phyloP scores from a whole-genome alignment of 2,888 invertebrate genomes.

The Eupithecia centaureata region DNA sequence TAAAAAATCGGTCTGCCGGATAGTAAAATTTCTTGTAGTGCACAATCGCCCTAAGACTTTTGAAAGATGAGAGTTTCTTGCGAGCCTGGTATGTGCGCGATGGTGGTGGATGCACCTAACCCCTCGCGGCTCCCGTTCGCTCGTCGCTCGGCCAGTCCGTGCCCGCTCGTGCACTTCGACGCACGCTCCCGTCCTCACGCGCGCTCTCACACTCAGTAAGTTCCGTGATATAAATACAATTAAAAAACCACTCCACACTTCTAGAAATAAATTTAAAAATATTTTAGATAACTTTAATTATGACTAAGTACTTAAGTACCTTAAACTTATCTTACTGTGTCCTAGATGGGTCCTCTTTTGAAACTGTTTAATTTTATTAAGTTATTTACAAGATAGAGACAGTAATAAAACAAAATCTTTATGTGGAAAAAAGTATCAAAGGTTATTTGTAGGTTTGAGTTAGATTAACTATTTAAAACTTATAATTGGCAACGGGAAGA shows the following conservation, averaged over 20 bases:
- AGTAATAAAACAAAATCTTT: too few relatives aligned
- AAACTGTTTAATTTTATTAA: too few relatives aligned
- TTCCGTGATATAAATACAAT: conserved; percentile 64
- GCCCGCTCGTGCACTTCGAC: conserved; percentile 60
- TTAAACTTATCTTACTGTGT: too few relatives aligned
- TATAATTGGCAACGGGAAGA: conserved; percentile 55
- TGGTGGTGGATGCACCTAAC: background rate
- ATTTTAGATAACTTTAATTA: too few relatives aligned
- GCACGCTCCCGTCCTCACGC: conserved; percentile 58
- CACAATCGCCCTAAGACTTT: too few relatives aligned
- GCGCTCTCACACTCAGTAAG: conserved; percentile 64
- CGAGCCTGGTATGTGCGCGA: background rate
- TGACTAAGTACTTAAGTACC: too few relatives aligned
- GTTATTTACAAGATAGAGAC: too few relatives aligned
- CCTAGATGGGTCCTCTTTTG: too few relatives aligned
- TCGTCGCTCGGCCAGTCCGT: conserved; percentile 59
- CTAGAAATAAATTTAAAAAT: conserved; percentile 40
- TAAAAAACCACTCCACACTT: conserved; percentile 49
- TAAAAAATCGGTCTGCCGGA: too few relatives aligned
- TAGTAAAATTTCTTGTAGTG: too few relatives aligned
- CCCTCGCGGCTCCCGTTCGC: background rate
- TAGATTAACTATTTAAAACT: conserved; percentile 53
- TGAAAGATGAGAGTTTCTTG: background rate
- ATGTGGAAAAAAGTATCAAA: background rate
- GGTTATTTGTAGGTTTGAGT: conserved; percentile 37